Percentiles rank a stretch among this genome's conserved stretches.
These are phyloP conservation scores for Syrphus vitripennis DNA, from an alignment of 2,888 invertebrate genomes.

Conservation along the genomic window DNA sequence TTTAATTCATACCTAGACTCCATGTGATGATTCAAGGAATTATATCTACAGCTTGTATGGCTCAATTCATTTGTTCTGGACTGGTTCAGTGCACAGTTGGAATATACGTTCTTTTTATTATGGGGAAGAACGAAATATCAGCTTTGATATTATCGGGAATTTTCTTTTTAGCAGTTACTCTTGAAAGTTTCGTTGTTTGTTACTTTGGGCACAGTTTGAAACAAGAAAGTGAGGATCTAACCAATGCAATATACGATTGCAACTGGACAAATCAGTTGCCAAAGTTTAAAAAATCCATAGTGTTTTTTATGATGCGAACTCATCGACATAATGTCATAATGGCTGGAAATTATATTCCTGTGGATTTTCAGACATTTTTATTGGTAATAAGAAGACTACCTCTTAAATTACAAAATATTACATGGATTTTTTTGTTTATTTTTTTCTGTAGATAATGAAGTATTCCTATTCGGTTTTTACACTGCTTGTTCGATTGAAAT, in stretches of 20 bases:
- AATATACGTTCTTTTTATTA: constrained; percentile 81
- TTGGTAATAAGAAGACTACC: constrained; percentile 76
- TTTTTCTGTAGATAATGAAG: constrained; percentile 72
- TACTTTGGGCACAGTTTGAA: constrained; percentile 83
- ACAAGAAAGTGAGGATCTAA: constrained; percentile 81
- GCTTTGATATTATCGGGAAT: constrained; percentile 76
- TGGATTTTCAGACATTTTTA: constrained; percentile 83
- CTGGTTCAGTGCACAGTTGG: constrained; percentile 79
- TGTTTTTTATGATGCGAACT: constrained; percentile 82
- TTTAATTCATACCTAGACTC: constrained; percentile 78
- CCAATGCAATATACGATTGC: constrained; percentile 82
- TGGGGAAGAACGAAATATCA: constrained; percentile 74
- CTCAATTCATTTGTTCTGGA: constrained; percentile 82
- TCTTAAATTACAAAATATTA: neutral
- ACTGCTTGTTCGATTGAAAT: constrained; percentile 74
- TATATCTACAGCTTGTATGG: constrained; percentile 82
- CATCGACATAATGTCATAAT: constrained; percentile 82
- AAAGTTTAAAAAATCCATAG: constrained; percentile 80
- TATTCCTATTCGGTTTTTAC: constrained; percentile 76
- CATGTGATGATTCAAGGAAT: constrained; percentile 81
- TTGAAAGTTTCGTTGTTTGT: constrained; percentile 83
- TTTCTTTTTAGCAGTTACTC: constrained; percentile 82
- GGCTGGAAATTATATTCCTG: constrained; percentile 83
- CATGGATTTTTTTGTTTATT: neutral
- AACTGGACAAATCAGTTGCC: constrained; percentile 83